These are phyloP conservation scores for Philereme vetulata DNA, from an alignment of 2,888 invertebrate genomes.

Conservation along the genomic window DNA sequence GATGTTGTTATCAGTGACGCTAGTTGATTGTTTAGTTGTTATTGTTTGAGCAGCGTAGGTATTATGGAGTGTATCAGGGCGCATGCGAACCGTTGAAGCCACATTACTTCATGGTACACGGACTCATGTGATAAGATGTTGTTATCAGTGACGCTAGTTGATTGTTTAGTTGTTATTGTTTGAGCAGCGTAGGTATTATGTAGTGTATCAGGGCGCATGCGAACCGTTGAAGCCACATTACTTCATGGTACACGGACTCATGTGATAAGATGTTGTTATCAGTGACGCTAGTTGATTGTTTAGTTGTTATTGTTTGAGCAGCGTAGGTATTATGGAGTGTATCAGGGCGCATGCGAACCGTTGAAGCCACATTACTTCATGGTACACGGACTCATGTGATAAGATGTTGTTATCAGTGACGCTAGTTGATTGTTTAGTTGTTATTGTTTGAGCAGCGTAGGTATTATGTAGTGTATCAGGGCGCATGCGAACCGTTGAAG, in stretches of 20 bases:
- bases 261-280: slow-evolving; percentile 35
- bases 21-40: too few relatives aligned
- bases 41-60: neutral
- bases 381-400: slow-evolving; percentile 25
- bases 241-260: slow-evolving; percentile 16
- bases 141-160: too few relatives aligned
- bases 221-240: slow-evolving; percentile 17
- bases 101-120: slow-evolving; percentile 21
- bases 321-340: slow-evolving; percentile 12
- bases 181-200: slow-evolving; percentile 6
- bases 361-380: slow-evolving; percentile 19
- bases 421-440: too few relatives aligned
- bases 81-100: slow-evolving; percentile 17
- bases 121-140: slow-evolving; percentile 29
- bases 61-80: slow-evolving; percentile 22
- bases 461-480: slow-evolving; percentile 18
- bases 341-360: slow-evolving; percentile 23
- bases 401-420: too few relatives aligned
- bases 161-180: too few relatives aligned
- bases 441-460: neutral
- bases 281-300: too few relatives aligned
- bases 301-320: neutral
- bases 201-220: slow-evolving; percentile 23
- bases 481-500: slow-evolving; percentile 20
- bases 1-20: too few relatives aligned